Evolutionary conservation across 2,113 vertebrate species (phyloP).

Genomic region (Proteles cristata): DNA sequence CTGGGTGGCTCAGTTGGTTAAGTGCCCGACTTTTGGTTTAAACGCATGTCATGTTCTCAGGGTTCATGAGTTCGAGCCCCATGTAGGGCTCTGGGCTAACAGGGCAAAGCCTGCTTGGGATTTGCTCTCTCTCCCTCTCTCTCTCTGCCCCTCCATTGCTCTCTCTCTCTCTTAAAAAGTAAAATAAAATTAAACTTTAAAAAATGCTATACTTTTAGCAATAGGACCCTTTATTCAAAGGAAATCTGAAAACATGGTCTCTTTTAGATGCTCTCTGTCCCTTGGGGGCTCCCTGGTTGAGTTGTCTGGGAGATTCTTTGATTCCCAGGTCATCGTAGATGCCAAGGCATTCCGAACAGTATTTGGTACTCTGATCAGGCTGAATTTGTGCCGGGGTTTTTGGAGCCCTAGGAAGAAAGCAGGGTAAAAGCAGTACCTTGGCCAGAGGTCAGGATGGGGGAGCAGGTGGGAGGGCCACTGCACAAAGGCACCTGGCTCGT

Average conservation of each 20-base stretch:
- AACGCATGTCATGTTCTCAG: too few species aligned
- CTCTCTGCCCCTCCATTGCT: too few species aligned
- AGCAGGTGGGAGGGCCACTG: neutral
- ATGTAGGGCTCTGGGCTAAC: too few species aligned
- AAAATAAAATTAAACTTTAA: neutral
- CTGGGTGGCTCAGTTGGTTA: too few species aligned
- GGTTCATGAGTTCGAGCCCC: too few species aligned
- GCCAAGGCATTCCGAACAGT: neutral
- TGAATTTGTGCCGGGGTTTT: neutral
- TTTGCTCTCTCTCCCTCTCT: too few species aligned
- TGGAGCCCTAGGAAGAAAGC: neutral
- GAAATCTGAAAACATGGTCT: neutral
- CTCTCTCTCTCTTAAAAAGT: too few species aligned
- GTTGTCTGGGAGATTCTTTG: neutral
- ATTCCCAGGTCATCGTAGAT: neutral
- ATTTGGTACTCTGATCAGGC: neutral
- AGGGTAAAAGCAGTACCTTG: neutral
- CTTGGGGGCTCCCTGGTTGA: neutral
- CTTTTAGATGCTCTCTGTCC: neutral
- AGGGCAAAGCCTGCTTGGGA: too few species aligned
- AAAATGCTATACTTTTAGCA: neutral
- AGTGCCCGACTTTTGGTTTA: too few species aligned
- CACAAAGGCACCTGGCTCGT: neutral
- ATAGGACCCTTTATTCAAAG: neutral
- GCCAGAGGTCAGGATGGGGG: neutral